Conservation (phyloP, 2,888 invertebrate species). For the Nomada flava region DNA sequence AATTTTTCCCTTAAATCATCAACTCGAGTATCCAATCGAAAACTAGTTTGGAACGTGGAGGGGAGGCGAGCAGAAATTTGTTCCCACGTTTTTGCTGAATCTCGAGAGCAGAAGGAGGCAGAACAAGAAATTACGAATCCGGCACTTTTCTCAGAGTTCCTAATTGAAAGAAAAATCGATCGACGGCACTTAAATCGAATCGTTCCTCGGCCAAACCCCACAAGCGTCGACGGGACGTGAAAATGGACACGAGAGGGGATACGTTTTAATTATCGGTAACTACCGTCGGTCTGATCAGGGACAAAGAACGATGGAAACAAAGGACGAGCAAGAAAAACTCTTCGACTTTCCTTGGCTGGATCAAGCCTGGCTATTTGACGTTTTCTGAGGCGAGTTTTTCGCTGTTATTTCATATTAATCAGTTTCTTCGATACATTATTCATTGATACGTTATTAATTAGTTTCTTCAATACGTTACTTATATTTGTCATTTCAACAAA, state of each 20-base stretch:
- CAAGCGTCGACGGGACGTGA: constrained; percentile 32
- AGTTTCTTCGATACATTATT: neutral
- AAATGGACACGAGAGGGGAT: constrained; percentile 47
- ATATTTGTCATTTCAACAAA: too few species aligned
- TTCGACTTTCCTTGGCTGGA: constrained; percentile 21
- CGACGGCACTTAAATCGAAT: constrained; percentile 44
- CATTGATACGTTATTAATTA: too few species aligned
- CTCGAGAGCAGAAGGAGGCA: neutral
- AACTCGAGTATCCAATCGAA: constrained; percentile 13
- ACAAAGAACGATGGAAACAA: constrained; percentile 31
- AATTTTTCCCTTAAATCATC: neutral
- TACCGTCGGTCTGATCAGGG: constrained; percentile 24
- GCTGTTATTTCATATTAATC: neutral
- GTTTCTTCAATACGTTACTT: too few species aligned
- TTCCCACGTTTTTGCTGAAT: neutral
- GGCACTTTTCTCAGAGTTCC: constrained; percentile 13
- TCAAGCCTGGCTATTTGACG: constrained; percentile 18
- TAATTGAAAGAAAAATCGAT: constrained; percentile 45
- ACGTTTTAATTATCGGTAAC: constrained; percentile 71
- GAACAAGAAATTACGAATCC: constrained; percentile 30
- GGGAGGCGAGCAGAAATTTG: neutral
- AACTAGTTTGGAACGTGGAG: neutral
- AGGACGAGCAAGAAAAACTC: constrained; percentile 22
- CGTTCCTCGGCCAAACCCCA: constrained; percentile 31
- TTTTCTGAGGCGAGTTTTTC: constrained; percentile 10